Base-by-base conservation (phyloP, 2,888 invertebrate genomes). In the Sturmia bella region DNA sequence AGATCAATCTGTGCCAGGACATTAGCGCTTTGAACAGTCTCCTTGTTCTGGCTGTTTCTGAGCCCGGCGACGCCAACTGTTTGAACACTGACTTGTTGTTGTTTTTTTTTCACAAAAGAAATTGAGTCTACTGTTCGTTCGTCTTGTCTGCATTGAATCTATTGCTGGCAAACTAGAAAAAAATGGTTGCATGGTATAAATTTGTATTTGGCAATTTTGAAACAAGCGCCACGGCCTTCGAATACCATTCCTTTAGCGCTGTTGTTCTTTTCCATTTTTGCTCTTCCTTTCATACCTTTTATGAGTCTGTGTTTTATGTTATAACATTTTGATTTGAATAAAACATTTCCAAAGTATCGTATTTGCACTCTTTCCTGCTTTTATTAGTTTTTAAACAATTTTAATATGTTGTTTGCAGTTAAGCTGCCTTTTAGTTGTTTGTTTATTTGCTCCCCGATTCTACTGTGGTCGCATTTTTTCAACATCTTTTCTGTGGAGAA, bases 171-270 rank as follows among this genome's bases (percentile, higher is more conserved):
- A 59, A 7, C 7, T 1, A 56, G 37, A 32, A 72, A 45, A 37
- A 17, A 43, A 21, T 1, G 9, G 3, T 32, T 32, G 32, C 45
- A 52, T 17, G 12, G 9, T 41, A 52, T 43, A 37, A 54, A 57
- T 66, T 75, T 43, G 66, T 32, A 69, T 80, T 74, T 64, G 56
- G 52, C 56, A 17, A 57, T 64, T 50, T n/a, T 19, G 48, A 41
- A 59, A 56, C 64, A 75, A 69, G 12, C 56, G 41, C 54, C 52
- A 69, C 80, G 80, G 74, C 69, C 59, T 54, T 45, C 32, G 39
- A 64, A 45, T 70, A 75, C 75, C 75, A 76, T 43, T 50, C 45
- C 27, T 64, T 70, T 39, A 43, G 17, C 15, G 24, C 24, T 32
- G 11, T n/a, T n/a, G 12, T 1, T 17, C 2, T 52, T 27, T 12